phyloP scores from a whole-genome alignment of 2,113 vertebrate genomes.

The Callipepla californica region DNA sequence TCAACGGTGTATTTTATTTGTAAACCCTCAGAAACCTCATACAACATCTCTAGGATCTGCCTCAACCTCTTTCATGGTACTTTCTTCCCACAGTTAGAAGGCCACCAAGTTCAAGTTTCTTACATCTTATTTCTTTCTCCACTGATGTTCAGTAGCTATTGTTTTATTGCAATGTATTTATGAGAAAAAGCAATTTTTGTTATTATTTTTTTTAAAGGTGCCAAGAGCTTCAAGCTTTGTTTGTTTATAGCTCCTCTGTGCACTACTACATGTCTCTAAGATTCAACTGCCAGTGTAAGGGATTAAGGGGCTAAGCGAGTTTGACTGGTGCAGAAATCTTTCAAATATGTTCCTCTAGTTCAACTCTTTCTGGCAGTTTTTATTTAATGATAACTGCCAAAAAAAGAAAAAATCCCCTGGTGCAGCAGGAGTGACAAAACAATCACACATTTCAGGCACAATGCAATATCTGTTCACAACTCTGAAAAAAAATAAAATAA shows the following conservation, averaged over 20 bases:
- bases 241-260: slow-evolving; percentile 77
- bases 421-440: slow-evolving; percentile 35
- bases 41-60: slow-evolving; percentile 33
- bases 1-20: neutral
- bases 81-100: slow-evolving; percentile 27
- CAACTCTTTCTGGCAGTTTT: slow-evolving; percentile 73
- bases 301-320: slow-evolving; percentile 80
- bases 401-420: slow-evolving; percentile 37
- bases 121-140: slow-evolving; percentile 53
- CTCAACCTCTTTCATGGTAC: neutral
- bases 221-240: slow-evolving; percentile 65
- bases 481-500: neutral
- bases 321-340: slow-evolving; percentile 77
- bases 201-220: neutral
- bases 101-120: slow-evolving; percentile 39
- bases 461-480: slow-evolving; percentile 27
- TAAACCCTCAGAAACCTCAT: neutral
- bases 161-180: slow-evolving; percentile 76
- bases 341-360: slow-evolving; percentile 63
- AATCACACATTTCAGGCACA: slow-evolving; percentile 53
- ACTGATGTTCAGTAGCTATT: slow-evolving; percentile 59
- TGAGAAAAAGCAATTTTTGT: slow-evolving; percentile 52
- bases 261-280: slow-evolving; percentile 64
- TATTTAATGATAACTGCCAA: slow-evolving; percentile 69
- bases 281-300: slow-evolving; percentile 76